Conservation (phyloP, 1,140 invertebrate genomes). For the Hylyphantes graminicola region DNA sequence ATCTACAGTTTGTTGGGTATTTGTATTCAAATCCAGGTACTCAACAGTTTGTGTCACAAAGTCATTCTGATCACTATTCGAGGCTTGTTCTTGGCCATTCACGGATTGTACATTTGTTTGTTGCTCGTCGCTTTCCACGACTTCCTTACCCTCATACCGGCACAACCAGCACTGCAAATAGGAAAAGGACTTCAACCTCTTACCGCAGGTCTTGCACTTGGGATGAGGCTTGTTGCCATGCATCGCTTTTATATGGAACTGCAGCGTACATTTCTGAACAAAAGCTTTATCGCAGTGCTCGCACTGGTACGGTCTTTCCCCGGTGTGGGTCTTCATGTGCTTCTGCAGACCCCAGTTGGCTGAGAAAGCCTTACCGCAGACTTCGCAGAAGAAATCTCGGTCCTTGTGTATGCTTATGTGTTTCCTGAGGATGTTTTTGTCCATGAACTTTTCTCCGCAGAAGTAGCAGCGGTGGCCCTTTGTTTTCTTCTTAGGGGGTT, state of each 20-base stretch:
- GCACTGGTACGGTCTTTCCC: constrained; percentile 62
- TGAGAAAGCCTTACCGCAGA: constrained; percentile 78
- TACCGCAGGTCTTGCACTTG: constrained; percentile 38
- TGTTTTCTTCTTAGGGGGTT: constrained; percentile 44
- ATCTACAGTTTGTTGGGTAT: neutral
- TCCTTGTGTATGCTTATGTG: constrained; percentile 59
- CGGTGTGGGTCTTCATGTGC: constrained; percentile 53
- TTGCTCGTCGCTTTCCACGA: neutral
- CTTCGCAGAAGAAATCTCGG: constrained; percentile 65
- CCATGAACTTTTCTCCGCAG: constrained; percentile 58
- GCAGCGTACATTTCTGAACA: constrained; percentile 79
- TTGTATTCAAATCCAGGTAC: constrained; percentile 12
- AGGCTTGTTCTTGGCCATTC: neutral
- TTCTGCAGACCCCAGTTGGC: constrained; percentile 75
- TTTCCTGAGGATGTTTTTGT: constrained; percentile 44
- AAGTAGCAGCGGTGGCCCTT: constrained; percentile 59
- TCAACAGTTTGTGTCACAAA: neutral
- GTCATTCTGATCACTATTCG: neutral
- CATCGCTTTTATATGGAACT: constrained; percentile 74
- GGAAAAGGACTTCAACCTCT: constrained; percentile 35
- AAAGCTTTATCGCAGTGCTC: constrained; percentile 78
- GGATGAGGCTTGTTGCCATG: constrained; percentile 49
- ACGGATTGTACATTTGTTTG: too few relatives aligned
- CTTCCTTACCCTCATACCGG: constrained; percentile 46
- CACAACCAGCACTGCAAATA: constrained; percentile 44